A percentile compares a stretch with the other conserved stretches of the same genome.
Evolutionary conservation across 1,140 invertebrate genomes (phyloP).

Genomic region (Triops cancriformis): DNA sequence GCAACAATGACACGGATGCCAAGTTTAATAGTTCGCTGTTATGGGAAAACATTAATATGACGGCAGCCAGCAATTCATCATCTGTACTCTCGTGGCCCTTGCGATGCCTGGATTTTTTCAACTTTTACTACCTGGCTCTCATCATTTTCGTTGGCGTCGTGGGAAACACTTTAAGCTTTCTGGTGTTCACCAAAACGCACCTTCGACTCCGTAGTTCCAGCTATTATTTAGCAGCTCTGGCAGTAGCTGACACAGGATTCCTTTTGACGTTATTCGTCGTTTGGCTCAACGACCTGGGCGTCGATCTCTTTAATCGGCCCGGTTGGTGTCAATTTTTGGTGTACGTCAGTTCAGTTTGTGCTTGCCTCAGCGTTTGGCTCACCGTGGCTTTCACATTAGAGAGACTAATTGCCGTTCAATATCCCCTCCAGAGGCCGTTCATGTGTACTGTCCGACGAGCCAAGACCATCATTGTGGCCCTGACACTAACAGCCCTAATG

Average conservation of each 20-base stretch:
- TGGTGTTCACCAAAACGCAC: constrained; percentile 50
- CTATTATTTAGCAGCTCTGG: constrained; percentile 50
- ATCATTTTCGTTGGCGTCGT: constrained; percentile 47
- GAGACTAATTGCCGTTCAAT: constrained; percentile 67
- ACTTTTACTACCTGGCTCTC: constrained; percentile 46
- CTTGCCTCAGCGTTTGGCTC: constrained; percentile 40
- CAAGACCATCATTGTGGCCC: constrained; percentile 42
- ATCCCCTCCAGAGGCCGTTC: constrained; percentile 61
- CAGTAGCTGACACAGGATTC: constrained; percentile 48
- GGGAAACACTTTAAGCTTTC: constrained; percentile 48
- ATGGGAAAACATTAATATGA: neutral
- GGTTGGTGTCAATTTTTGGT: constrained; percentile 37
- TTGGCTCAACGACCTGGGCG: constrained; percentile 46
- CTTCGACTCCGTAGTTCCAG: constrained; percentile 49
- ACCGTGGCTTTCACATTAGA: constrained; percentile 51
- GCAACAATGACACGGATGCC: neutral
- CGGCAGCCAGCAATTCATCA: neutral
- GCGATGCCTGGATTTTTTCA: constrained; percentile 43
- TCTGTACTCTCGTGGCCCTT: constrained; percentile 26
- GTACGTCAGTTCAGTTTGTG: constrained; percentile 37
- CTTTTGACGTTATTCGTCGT: constrained; percentile 45
- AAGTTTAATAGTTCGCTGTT: constrained; percentile 28
- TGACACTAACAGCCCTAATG: constrained; percentile 26
- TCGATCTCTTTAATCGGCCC: constrained; percentile 36
- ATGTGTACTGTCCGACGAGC: constrained; percentile 71